Evolutionary conservation across 2,113 vertebrate species (phyloP).

Genomic region (Sclerurus mexicanus): DNA sequence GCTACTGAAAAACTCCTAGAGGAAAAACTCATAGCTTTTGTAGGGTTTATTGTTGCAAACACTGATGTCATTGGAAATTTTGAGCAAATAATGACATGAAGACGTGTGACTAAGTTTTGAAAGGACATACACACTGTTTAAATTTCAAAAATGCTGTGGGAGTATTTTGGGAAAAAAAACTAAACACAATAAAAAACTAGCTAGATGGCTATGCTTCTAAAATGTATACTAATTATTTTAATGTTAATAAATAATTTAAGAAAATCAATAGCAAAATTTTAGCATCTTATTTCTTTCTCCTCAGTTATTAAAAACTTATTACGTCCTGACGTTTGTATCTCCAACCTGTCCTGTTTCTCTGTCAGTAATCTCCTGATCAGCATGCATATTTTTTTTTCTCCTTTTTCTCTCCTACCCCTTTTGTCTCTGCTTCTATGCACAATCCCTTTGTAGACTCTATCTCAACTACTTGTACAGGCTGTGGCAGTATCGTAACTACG

Average conservation of each 20-base stretch:
- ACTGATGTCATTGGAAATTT: background rate
- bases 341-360: background rate
- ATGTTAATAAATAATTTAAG: background rate
- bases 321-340: background rate
- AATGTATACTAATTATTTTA: background rate
- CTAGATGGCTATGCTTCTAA: background rate
- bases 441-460: background rate
- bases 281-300: background rate
- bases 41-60: background rate
- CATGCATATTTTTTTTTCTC: accelerated
- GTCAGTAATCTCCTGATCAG: background rate
- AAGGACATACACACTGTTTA: background rate
- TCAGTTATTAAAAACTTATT: background rate
- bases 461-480: accelerated
- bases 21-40: background rate
- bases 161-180: background rate
- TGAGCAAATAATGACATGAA: background rate
- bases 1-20: background rate
- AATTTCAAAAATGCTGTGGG: background rate
- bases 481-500: background rate
- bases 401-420: background rate
- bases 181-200: background rate
- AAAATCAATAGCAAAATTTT: background rate
- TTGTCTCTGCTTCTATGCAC: background rate
- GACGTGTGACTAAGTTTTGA: background rate